These are phyloP conservation scores for Cynaeus angustus DNA, from an alignment of 2,888 invertebrate species.

Conservation along the genomic window DNA sequence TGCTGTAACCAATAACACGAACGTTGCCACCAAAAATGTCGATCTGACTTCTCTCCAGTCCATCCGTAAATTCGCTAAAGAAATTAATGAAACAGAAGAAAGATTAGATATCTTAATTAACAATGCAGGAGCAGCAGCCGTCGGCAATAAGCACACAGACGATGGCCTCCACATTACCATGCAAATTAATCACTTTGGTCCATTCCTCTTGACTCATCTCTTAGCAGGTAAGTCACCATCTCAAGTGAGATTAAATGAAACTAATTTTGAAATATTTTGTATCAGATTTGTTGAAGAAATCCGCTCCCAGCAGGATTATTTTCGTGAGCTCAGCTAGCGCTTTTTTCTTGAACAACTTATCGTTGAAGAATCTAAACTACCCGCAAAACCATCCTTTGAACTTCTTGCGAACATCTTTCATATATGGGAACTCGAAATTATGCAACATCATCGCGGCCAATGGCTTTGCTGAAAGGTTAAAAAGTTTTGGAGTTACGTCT, in stretches of 20 bases:
- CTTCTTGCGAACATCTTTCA: constrained; percentile 49
- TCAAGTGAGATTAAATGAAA: neutral
- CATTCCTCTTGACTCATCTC: constrained; percentile 81
- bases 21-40: constrained; percentile 70
- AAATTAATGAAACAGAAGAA: constrained; percentile 74
- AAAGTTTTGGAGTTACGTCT: constrained; percentile 64
- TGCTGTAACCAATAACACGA: constrained; percentile 66
- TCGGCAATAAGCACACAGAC: constrained; percentile 73
- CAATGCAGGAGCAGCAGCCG: constrained; percentile 77
- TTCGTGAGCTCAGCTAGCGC: constrained; percentile 65
- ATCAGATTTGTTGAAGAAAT: constrained; percentile 66
- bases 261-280: constrained; percentile 27
- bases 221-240: constrained; percentile 71
- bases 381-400: constrained; percentile 54
- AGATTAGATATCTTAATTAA: constrained; percentile 79
- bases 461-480: constrained; percentile 65
- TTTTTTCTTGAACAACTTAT: constrained; percentile 60
- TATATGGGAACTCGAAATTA: constrained; percentile 67
- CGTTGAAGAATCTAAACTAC: constrained; percentile 62
- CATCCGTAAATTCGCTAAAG: constrained; percentile 77
- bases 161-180: constrained; percentile 81
- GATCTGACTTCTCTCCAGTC: constrained; percentile 76
- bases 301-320: constrained; percentile 66
- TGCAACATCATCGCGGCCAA: constrained; percentile 67
- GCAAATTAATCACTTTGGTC: constrained; percentile 83